Conservation (phyloP, 2,113 vertebrate genomes). For the Phalacrocorax brasilianus region DNA sequence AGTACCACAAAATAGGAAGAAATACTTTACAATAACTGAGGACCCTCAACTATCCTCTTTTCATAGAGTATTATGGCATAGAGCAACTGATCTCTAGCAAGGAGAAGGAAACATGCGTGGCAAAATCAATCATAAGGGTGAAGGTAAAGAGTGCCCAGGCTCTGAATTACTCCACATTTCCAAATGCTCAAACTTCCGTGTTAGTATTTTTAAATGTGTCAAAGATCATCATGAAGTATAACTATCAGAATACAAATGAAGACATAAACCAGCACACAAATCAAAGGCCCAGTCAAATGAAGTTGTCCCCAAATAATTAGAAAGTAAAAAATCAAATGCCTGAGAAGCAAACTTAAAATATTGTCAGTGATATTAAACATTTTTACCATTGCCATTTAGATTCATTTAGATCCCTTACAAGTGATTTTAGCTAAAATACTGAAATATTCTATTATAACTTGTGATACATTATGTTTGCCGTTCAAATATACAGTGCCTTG, state of each 20-base stretch:
- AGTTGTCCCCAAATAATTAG: neutral
- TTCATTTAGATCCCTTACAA: neutral
- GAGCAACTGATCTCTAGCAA: neutral
- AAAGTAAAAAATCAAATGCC: neutral
- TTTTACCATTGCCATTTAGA: conserved; percentile 1
- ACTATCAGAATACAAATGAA: neutral
- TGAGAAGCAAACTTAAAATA: neutral
- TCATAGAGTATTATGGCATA: neutral
- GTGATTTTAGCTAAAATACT: neutral
- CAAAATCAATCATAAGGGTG: neutral
- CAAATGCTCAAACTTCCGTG: neutral
- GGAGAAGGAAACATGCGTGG: neutral
- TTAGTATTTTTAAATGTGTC: neutral
- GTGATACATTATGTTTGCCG: neutral
- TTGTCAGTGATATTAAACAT: neutral
- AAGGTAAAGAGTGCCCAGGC: neutral
- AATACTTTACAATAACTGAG: neutral
- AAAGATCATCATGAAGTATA: neutral
- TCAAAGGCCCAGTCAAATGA: neutral
- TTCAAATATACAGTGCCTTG: neutral
- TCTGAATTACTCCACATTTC: neutral
- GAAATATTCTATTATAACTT: neutral
- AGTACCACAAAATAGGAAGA: neutral
- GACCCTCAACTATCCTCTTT: neutral
- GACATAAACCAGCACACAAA: neutral